Evolutionary conservation across 2,113 vertebrate genomes (phyloP), one percentile per base, ranked within the genome.

Genomic region (Trichechus manatus): DNA sequence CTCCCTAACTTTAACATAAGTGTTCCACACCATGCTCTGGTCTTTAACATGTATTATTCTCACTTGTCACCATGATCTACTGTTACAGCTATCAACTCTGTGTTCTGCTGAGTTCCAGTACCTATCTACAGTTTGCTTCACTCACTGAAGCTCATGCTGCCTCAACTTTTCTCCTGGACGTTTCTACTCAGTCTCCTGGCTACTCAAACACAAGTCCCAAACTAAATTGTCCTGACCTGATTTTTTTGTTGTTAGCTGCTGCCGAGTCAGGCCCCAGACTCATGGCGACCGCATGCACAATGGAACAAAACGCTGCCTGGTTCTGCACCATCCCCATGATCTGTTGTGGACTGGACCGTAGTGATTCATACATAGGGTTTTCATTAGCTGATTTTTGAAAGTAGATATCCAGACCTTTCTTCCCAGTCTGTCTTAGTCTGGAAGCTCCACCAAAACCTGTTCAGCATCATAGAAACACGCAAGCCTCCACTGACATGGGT

Each of bases 1-100:
- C 9, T 88, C 61, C 89, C 31, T 90, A 59, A 66, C 77, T 64
- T 31, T 81, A 82, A 88, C 27, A 14, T 90, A 36, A 72, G 33
- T 39, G 56, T 64, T 44, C 33, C 68, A 36, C 68, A 36, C n/a
- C 39, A 23, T 14, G 39, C 88, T 66, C 59, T 33, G 9, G 23
- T 92, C 74, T 95, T 66, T 90, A 39, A 77, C 72, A 74, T n/a
- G 19, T 77, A 14, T 25, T 84, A 42, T 89, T 93, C 84, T 96
- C 64, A 31, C 42, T 78, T 15, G 5, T 87, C 79, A 64, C 31
- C 25, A n/a, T 11, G 3, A 23, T 85, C 39, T 10, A 11, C 50
- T 79, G 33, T 59, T 82, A 15, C 36, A 61, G 31, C 15, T 42
- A 61, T 91, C 27, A 56, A 8, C 81, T 84, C 5, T 80, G 11